These are phyloP conservation scores for Leucophenga montana DNA, from an alignment of 2,888 invertebrate genomes.

Conservation along the genomic window DNA sequence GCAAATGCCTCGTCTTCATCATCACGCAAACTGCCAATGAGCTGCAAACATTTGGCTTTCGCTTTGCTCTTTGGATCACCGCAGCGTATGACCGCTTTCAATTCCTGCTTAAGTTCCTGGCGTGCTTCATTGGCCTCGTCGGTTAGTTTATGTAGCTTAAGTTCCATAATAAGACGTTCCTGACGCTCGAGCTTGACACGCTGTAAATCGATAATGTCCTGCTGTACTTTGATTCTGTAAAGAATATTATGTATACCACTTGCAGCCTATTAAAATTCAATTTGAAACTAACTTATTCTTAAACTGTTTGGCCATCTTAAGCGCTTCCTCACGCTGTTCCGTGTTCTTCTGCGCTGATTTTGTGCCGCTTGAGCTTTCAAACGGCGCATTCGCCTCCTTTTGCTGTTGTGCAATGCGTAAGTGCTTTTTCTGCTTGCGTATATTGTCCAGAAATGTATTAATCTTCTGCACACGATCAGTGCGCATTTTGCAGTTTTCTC, in stretches of 20 bases:
- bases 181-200: slow-evolving; percentile 82
- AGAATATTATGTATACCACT: neutral
- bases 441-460: slow-evolving; percentile 70
- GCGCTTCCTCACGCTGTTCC: slow-evolving; percentile 56
- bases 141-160: slow-evolving; percentile 80
- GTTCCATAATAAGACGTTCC: slow-evolving; percentile 81
- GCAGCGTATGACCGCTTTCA: slow-evolving; percentile 76
- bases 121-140: slow-evolving; percentile 78
- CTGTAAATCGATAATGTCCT: slow-evolving; percentile 82
- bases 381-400: too few species aligned
- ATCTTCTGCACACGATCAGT: slow-evolving; percentile 69
- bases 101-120: slow-evolving; percentile 76
- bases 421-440: slow-evolving; percentile 66
- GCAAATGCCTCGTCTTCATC: slow-evolving; percentile 66
- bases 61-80: slow-evolving; percentile 76
- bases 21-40: slow-evolving; percentile 69
- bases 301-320: slow-evolving; percentile 68
- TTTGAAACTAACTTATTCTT: slow-evolving; percentile 67
- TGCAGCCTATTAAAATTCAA: neutral
- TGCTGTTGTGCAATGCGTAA: slow-evolving; percentile 19
- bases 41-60: slow-evolving; percentile 73
- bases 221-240: slow-evolving; percentile 80
- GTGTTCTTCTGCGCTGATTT: slow-evolving; percentile 40
- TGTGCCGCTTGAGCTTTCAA: neutral
- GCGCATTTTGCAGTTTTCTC: slow-evolving; percentile 56